Percentiles rank a stretch among this genome's conserved stretches.
phyloP scores from a whole-genome alignment of 2,888 invertebrate species.

The Neoascia interrupta region DNA sequence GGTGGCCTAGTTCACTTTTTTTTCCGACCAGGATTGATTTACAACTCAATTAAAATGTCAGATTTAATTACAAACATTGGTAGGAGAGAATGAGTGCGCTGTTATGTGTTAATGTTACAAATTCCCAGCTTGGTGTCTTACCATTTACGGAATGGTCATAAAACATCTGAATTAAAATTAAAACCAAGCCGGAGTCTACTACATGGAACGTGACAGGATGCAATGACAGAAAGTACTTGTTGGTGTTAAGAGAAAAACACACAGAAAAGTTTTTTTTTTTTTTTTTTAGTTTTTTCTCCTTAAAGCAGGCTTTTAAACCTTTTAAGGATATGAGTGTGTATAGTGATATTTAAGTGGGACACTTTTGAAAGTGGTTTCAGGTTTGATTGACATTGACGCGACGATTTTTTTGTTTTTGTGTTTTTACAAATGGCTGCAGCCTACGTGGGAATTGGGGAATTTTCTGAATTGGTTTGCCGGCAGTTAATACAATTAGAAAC shows the following conservation, averaged over 20 bases:
- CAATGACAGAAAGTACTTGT: constrained; percentile 23
- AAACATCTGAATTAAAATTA: constrained; percentile 44
- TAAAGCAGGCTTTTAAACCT: constrained; percentile 29
- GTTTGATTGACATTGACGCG: constrained; percentile 43
- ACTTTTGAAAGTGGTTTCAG: constrained; percentile 50
- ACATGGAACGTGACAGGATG: constrained; percentile 51
- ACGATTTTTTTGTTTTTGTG: constrained; percentile 4
- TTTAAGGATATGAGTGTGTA: constrained; percentile 45
- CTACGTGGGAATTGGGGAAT: constrained; percentile 29
- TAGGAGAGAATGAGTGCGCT: background rate
- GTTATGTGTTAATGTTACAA: constrained; percentile 27
- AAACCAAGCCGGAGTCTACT: constrained; percentile 20
- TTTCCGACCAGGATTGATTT: constrained; percentile 37
- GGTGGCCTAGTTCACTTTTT: background rate
- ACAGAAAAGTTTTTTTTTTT: background rate
- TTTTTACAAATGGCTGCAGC: constrained; percentile 1
- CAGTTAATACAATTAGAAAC: constrained; percentile 29
- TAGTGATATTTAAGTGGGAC: constrained; percentile 33
- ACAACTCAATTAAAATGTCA: constrained; percentile 48
- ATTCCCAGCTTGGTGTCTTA: constrained; percentile 35
- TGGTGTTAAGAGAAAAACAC: background rate
- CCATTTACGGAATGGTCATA: constrained; percentile 56
- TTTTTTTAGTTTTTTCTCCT: no score
- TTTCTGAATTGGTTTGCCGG: no score
- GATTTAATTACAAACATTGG: no score